Conservation (phyloP, 2,797 vertebrate species). For the Oreonectes daqikongensis region DNA sequence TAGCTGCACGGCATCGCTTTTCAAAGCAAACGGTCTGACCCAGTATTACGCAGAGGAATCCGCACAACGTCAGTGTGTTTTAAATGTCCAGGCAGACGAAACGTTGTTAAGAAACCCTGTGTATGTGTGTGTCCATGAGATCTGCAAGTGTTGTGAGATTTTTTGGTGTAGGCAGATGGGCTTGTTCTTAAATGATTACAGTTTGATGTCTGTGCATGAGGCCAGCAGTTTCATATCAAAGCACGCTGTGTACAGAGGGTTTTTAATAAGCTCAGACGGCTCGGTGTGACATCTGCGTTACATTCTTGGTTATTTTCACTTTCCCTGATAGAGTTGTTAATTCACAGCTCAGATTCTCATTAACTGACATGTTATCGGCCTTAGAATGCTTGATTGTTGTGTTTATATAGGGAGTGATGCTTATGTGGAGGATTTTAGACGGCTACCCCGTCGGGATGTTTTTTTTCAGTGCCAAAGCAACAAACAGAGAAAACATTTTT, state of each 20-base stretch:
- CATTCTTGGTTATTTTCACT: constrained; percentile 41
- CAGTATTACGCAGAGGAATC: neutral
- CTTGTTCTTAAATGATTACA: constrained; percentile 40
- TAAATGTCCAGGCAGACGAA: neutral
- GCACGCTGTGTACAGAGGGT: constrained; percentile 48
- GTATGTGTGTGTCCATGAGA: too few species aligned
- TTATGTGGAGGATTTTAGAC: constrained; percentile 1
- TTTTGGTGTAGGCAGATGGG: constrained; percentile 36
- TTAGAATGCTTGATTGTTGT: neutral
- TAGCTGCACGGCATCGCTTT: neutral
- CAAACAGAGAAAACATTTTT: neutral
- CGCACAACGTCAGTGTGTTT: neutral
- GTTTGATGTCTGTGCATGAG: constrained; percentile 48
- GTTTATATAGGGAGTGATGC: neutral
- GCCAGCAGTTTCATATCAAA: constrained; percentile 51
- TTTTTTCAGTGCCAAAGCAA: neutral
- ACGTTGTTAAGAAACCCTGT: too few species aligned
- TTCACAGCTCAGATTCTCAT: constrained; percentile 28
- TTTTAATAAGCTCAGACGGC: constrained; percentile 56
- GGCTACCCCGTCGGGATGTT: neutral
- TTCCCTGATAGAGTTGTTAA: constrained; percentile 29
- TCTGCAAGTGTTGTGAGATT: too few species aligned
- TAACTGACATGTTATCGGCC: constrained; percentile 28
- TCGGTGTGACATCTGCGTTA: constrained; percentile 54
- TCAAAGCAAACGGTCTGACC: neutral